Conservation (phyloP, 2,113 vertebrate species). For the Lasiurus cinereus region DNA sequence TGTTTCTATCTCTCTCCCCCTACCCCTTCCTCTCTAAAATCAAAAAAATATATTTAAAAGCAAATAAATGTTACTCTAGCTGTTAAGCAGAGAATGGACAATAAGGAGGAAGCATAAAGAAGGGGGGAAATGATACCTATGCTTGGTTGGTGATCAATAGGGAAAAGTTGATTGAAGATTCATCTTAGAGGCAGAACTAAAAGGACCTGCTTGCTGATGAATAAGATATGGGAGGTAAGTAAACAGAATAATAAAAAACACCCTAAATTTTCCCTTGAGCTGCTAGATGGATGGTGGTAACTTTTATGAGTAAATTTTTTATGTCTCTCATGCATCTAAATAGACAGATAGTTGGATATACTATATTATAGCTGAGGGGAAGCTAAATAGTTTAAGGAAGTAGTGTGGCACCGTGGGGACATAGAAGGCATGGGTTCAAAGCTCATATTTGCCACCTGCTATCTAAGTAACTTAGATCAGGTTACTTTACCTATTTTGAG, state of each 20-base stretch:
- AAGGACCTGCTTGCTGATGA: conserved; percentile 24
- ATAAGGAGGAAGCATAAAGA: not conserved
- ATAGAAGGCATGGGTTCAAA: not conserved
- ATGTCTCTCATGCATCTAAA: not conserved
- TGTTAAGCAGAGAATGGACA: conserved; percentile 10
- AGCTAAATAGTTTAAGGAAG: not conserved
- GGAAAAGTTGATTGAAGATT: not conserved
- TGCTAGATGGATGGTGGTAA: not conserved
- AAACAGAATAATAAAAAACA: not conserved
- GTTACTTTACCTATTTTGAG: not conserved
- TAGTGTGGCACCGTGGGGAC: not conserved
- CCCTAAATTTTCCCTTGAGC: not conserved
- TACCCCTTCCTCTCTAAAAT: no score
- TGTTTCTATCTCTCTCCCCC: no score
- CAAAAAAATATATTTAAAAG: no score
- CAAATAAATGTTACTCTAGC: not conserved
- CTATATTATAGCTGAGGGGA: not conserved
- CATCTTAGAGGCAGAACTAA: not conserved
- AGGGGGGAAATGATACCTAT: not conserved
- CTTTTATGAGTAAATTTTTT: not conserved
- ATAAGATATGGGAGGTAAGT: not conserved
- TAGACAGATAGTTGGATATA: not conserved
- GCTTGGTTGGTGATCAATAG: not conserved
- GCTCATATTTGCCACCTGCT: not conserved
- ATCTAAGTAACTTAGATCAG: not conserved